phyloP scores from a whole-genome alignment of 2,113 vertebrate species.

The Dryoscopus gambensis region DNA sequence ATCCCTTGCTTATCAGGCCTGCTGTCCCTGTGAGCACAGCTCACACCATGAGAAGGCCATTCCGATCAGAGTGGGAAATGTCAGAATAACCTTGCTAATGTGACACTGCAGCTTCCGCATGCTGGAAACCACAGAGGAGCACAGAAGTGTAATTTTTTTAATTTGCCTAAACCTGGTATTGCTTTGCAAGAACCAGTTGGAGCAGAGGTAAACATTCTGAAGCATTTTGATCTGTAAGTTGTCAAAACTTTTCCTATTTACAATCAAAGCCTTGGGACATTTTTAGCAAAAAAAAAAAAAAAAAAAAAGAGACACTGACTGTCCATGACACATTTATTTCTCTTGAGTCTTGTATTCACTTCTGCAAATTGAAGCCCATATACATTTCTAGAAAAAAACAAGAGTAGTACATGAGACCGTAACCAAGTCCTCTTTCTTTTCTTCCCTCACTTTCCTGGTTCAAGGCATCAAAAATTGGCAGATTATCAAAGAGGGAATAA shows the following conservation, averaged over 20 bases:
- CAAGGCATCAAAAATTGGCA: neutral
- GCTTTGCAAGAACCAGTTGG: neutral
- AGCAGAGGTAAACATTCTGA: neutral
- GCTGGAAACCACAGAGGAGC: neutral
- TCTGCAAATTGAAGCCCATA: neutral
- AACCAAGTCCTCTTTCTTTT: neutral
- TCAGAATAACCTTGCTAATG: neutral
- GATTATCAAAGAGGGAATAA: neutral
- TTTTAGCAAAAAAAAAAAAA: neutral
- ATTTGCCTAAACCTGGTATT: neutral
- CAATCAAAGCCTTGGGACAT: neutral
- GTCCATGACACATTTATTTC: neutral
- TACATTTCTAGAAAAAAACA: neutral
- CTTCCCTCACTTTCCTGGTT: neutral
- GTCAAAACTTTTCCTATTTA: neutral
- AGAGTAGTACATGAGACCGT: neutral
- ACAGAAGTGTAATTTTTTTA: rapidly evolving
- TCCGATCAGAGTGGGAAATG: neutral
- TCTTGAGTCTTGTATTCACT: neutral
- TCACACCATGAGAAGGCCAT: neutral
- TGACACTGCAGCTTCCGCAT: neutral
- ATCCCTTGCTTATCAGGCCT: neutral
- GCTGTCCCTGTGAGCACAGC: neutral
- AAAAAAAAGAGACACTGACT: neutral
- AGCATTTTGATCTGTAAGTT: neutral